Evolutionary conservation across 2,797 vertebrate species (phyloP).

Genomic region (Garrulus glandarius): DNA sequence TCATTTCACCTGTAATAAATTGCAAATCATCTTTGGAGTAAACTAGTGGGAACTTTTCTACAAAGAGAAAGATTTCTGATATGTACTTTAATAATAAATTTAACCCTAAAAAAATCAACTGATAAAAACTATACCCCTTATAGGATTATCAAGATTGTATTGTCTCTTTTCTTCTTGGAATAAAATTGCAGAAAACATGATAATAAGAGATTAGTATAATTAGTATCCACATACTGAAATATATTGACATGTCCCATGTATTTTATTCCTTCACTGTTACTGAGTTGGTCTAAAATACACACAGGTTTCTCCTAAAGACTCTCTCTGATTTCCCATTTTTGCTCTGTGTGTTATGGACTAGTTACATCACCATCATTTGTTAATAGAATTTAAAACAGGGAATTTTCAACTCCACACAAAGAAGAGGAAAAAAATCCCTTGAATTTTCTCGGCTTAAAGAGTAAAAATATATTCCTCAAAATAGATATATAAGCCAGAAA

Average conservation of each 20-base stretch:
- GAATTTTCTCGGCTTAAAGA: not conserved
- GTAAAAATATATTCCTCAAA: not conserved
- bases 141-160: not conserved
- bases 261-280: not conserved
- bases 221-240: not conserved
- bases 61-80: not conserved
- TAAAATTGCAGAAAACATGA: not conserved
- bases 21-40: not conserved
- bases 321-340: not conserved
- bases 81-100: not conserved
- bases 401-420: not conserved
- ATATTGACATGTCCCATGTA: not conserved
- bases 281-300: not conserved
- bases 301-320: not conserved
- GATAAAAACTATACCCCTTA: not conserved
- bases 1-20: not conserved
- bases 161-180: not conserved
- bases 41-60: not conserved
- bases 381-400: not conserved
- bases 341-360: not conserved
- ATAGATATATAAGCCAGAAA: not conserved
- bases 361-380: not conserved
- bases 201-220: not conserved
- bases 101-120: not conserved
- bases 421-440: not conserved